Percentiles rank a stretch among this genome's conserved stretches.
Conservation (phyloP, 2,888 invertebrate genomes). For the Ametastegia equiseti region DNA sequence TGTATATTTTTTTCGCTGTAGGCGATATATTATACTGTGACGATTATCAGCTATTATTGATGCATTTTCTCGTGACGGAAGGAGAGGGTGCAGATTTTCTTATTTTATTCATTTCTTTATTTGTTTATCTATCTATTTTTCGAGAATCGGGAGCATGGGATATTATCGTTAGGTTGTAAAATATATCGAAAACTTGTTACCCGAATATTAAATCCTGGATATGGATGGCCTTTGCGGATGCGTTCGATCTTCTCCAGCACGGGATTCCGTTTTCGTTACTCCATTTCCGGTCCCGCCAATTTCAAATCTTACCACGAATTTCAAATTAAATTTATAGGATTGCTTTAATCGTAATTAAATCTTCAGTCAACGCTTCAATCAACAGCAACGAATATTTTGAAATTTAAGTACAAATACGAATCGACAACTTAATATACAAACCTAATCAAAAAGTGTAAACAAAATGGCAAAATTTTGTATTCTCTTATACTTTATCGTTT, state of each 20-base stretch:
- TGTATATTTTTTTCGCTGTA: too few relatives aligned
- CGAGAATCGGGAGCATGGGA: not conserved
- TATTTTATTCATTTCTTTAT: not conserved
- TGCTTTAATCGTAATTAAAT: too few relatives aligned
- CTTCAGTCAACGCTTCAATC: too few relatives aligned
- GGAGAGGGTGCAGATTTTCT: too few relatives aligned
- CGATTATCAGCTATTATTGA: too few relatives aligned
- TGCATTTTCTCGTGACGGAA: not conserved
- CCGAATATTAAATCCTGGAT: slow-evolving; percentile 46
- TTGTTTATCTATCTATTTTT: not conserved
- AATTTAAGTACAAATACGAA: too few relatives aligned
- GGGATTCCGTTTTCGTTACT: not conserved
- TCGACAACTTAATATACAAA: too few relatives aligned
- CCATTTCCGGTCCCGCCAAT: not conserved
- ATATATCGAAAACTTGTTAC: slow-evolving; percentile 44
- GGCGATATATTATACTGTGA: too few relatives aligned
- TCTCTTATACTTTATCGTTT: not conserved
- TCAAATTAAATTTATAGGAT: too few relatives aligned
- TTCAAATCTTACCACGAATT: not conserved
- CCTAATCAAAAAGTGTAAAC: too few relatives aligned
- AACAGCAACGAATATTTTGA: not conserved
- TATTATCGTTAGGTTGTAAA: not conserved
- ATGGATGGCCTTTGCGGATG: slow-evolving; percentile 48
- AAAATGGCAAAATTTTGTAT: too few relatives aligned
- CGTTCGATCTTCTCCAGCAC: not conserved